These are phyloP conservation scores for Hypena proboscidalis DNA, from an alignment of 2,888 invertebrate species.

Conservation along the genomic window DNA sequence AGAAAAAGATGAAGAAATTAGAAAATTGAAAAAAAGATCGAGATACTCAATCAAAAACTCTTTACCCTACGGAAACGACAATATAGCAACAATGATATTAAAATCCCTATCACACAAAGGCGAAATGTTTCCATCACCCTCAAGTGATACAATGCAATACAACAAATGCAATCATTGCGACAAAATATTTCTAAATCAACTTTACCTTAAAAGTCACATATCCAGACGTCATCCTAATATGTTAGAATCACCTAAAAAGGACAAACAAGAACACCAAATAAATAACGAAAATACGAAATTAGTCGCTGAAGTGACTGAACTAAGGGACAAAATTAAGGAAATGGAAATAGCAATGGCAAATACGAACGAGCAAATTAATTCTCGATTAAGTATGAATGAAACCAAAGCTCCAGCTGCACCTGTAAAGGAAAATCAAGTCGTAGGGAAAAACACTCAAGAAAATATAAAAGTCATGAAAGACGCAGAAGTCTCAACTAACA, in stretches of 20 bases:
- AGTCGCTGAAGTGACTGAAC: slow-evolving; percentile 70
- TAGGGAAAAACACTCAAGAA: slow-evolving; percentile 16
- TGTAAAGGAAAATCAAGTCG: slow-evolving; percentile 15
- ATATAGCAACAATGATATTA: slow-evolving; percentile 78
- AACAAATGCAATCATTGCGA: slow-evolving; percentile 87
- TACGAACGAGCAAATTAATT: slow-evolving; percentile 36
- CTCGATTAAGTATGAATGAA: slow-evolving; percentile 22
- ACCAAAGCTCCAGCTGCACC: slow-evolving; percentile 11
- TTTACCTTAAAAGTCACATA: slow-evolving; percentile 87
- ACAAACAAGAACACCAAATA: slow-evolving; percentile 40
- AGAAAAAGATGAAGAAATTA: slow-evolving; percentile 79
- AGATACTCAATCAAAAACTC: slow-evolving; percentile 61
- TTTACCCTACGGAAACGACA: slow-evolving; percentile 73
- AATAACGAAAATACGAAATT: slow-evolving; percentile 86
- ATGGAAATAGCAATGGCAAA: slow-evolving; percentile 65
- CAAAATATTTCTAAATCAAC: slow-evolving; percentile 88
- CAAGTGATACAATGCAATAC: slow-evolving; percentile 68
- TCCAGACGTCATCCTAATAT: slow-evolving; percentile 83
- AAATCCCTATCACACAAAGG: slow-evolving; percentile 71
- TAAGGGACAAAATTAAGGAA: slow-evolving; percentile 78
- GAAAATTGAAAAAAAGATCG: slow-evolving; percentile 79
- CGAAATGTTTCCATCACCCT: slow-evolving; percentile 62
- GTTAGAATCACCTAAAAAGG: slow-evolving; percentile 63
- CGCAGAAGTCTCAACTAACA: slow-evolving; percentile 63
- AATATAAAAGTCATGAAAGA: slow-evolving; percentile 58